Conservation (phyloP, 2,888 invertebrate species). For the Mellilla xanthometata region DNA sequence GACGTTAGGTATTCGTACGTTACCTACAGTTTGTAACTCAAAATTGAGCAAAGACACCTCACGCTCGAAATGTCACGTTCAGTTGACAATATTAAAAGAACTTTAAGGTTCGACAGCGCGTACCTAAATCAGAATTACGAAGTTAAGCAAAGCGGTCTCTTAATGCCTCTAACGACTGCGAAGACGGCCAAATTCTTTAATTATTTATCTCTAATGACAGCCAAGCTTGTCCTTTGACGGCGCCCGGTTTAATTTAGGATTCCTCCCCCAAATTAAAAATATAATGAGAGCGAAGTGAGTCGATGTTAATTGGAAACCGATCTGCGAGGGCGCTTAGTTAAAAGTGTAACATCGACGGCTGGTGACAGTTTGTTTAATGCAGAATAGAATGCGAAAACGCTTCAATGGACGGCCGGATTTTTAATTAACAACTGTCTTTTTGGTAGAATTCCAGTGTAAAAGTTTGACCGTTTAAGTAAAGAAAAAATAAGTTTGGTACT, state of each 20-base stretch:
- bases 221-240: constrained; percentile 78
- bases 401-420: constrained; percentile 6
- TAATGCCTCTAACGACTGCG: constrained; percentile 73
- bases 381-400: constrained; percentile 24
- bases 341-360: constrained; percentile 48
- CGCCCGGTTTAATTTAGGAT: constrained; percentile 77
- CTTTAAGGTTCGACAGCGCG: constrained; percentile 38
- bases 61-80: constrained; percentile 33
- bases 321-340: constrained; percentile 61
- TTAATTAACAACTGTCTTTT: constrained; percentile 10
- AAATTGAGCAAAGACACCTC: constrained; percentile 1
- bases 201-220: constrained; percentile 81
- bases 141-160: constrained; percentile 64
- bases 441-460: too few species aligned
- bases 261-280: constrained; percentile 82
- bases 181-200: constrained; percentile 80
- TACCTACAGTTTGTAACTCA: too few species aligned
- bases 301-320: constrained; percentile 81
- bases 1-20: too few species aligned
- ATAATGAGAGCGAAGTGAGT: constrained; percentile 78
- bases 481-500: too few species aligned
- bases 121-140: constrained; percentile 69
- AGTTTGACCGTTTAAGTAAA: too few species aligned
- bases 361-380: constrained; percentile 35
- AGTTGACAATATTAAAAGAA: constrained; percentile 42